Conservation (phyloP, 1,140 invertebrate genomes). For the Aphis craccivora region DNA sequence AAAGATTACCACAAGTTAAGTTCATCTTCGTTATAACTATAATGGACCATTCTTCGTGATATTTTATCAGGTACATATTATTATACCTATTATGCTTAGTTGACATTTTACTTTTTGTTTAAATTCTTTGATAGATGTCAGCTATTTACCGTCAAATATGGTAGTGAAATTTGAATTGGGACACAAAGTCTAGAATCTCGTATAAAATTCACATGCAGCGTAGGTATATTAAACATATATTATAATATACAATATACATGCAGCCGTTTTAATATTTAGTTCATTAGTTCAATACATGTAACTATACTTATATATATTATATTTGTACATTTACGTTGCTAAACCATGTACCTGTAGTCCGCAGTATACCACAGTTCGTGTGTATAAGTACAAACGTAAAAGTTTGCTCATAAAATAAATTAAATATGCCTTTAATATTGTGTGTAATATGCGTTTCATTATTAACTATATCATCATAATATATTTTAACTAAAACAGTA, state of each 20-base stretch:
- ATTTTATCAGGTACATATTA: neutral
- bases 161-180: neutral
- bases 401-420: slow-evolving; percentile 47
- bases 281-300: neutral
- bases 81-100: neutral
- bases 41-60: neutral
- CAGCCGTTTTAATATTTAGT: neutral
- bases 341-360: neutral
- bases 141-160: neutral
- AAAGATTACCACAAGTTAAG: neutral
- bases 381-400: neutral
- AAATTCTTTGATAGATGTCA: neutral
- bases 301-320: neutral
- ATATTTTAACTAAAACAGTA: neutral
- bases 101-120: neutral
- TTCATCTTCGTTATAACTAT: neutral
- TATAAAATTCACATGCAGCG: neutral
- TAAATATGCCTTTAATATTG: slow-evolving; percentile 16
- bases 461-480: neutral
- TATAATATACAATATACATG: neutral
- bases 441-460: neutral
- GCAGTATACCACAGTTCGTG: neutral
- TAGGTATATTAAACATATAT: neutral
- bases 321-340: neutral
- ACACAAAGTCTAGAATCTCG: neutral